These are phyloP conservation scores for Drosophila pseudoananassae DNA, from an alignment of 1,140 invertebrate species.

Conservation along the genomic window DNA sequence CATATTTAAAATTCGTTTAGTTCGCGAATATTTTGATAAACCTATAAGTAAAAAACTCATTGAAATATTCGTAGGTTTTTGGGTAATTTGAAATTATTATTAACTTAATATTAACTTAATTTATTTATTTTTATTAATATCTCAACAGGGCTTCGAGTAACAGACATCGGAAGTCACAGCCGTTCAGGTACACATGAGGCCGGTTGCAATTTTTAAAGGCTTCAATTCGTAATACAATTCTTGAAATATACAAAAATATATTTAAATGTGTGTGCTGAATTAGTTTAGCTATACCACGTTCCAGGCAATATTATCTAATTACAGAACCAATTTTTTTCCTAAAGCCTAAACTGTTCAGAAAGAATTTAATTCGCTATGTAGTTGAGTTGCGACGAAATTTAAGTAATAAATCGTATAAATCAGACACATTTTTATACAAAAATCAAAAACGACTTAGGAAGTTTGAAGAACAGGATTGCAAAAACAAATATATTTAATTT, in stretches of 20 bases:
- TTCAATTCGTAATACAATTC: constrained; percentile 53
- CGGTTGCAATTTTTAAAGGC: constrained; percentile 61
- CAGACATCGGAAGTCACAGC: constrained; percentile 97
- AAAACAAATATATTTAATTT: constrained; percentile 39
- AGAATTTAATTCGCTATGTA: background rate
- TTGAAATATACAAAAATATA: constrained; percentile 32
- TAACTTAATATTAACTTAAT: background rate
- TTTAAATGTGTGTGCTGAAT: constrained; percentile 33
- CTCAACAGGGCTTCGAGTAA: constrained; percentile 94
- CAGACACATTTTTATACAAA: background rate
- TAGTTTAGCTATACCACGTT: constrained; percentile 4
- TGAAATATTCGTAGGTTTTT: no score
- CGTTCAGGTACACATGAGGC: constrained; percentile 95
- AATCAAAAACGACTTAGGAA: constrained; percentile 26
- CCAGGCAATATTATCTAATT: constrained; percentile 12
- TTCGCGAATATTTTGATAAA: no score
- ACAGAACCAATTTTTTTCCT: constrained; percentile 1
- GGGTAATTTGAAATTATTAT: background rate
- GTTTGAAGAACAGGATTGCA: constrained; percentile 77
- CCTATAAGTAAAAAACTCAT: no score
- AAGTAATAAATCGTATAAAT: constrained; percentile 8
- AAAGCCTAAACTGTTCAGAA: background rate
- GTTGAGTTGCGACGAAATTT: background rate
- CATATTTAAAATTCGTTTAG: no score
- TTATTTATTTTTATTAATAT: constrained; percentile 4